Evolutionary conservation across 2,888 invertebrate genomes (phyloP).

Genomic region (Acanthosepion lycidas): DNA sequence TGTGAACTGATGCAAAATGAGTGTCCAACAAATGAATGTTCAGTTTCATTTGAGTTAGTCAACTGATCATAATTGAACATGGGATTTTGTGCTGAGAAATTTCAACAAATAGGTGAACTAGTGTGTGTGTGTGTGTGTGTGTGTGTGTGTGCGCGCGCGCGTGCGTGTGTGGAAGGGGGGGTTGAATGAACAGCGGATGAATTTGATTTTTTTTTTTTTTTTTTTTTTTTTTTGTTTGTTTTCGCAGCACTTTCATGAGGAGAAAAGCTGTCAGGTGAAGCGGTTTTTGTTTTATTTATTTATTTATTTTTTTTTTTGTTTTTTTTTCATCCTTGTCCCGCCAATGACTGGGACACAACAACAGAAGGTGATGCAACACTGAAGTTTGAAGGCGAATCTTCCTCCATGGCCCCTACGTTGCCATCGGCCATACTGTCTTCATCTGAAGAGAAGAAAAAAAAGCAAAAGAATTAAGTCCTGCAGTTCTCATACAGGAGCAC

Average conservation of each 20-base stretch:
- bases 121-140: too few species aligned
- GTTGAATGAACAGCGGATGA: too few species aligned
- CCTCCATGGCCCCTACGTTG: constrained; percentile 40
- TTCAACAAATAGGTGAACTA: not conserved
- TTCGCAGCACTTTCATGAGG: constrained; percentile 33
- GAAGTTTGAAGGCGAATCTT: constrained; percentile 40
- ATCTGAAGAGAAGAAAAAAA: constrained; percentile 15
- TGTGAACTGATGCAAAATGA: not conserved
- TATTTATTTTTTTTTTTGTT: not conserved
- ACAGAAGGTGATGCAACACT: constrained; percentile 17
- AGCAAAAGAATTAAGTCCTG: not conserved
- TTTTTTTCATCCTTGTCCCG: constrained; percentile 37
- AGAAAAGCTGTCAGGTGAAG: constrained; percentile 33
- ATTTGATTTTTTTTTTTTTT: not conserved
- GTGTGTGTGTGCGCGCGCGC: too few species aligned
- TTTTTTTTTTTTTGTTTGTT: not conserved
- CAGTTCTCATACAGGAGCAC: too few species aligned
- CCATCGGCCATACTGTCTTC: constrained; percentile 38
- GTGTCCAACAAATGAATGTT: not conserved
- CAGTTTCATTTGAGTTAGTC: not conserved
- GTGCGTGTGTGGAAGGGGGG: too few species aligned
- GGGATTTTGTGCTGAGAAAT: not conserved
- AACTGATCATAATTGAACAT: not conserved
- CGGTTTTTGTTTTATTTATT: not conserved
- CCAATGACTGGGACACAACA: constrained; percentile 42